Percentiles rank a stretch among this genome's conserved stretches.
phyloP scores from a whole-genome alignment of 2,888 invertebrate species.

The Balanococcus diminutus region DNA sequence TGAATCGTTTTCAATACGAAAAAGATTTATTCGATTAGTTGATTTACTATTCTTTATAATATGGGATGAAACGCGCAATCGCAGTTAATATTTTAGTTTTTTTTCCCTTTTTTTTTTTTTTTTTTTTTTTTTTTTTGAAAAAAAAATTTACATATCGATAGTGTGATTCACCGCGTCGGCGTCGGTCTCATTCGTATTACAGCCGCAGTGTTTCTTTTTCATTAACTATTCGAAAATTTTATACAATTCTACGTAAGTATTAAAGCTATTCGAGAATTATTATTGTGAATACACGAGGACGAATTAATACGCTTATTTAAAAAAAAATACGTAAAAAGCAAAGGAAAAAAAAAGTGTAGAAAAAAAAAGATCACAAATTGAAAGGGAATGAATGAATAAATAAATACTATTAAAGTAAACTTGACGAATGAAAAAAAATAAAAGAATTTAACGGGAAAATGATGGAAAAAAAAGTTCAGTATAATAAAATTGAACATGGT shows the following conservation, averaged over 20 bases:
- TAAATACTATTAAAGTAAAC: neutral
- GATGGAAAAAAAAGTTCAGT: neutral
- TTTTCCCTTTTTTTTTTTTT: too few species aligned
- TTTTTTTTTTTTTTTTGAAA: neutral
- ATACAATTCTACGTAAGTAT: too few species aligned
- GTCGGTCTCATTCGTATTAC: too few species aligned
- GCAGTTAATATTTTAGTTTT: constrained; percentile 42
- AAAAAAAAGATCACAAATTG: neutral
- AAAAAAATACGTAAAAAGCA: neutral
- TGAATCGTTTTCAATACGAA: constrained; percentile 36
- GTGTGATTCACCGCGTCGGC: constrained; percentile 28
- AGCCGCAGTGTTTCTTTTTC: neutral
- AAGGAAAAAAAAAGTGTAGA: neutral
- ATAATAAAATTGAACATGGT: constrained; percentile 18
- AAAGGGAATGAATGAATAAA: neutral
- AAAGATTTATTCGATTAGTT: constrained; percentile 40
- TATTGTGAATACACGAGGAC: neutral
- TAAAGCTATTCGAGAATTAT: neutral
- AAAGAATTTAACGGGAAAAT: constrained; percentile 32
- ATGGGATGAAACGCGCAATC: neutral
- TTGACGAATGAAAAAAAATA: constrained; percentile 6
- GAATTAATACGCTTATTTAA: neutral
- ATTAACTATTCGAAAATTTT: neutral
- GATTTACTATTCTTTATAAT: neutral
- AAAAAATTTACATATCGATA: constrained; percentile 47